These are phyloP conservation scores for Portevinia maculata DNA, from an alignment of 2,888 invertebrate species.

Conservation along the genomic window DNA sequence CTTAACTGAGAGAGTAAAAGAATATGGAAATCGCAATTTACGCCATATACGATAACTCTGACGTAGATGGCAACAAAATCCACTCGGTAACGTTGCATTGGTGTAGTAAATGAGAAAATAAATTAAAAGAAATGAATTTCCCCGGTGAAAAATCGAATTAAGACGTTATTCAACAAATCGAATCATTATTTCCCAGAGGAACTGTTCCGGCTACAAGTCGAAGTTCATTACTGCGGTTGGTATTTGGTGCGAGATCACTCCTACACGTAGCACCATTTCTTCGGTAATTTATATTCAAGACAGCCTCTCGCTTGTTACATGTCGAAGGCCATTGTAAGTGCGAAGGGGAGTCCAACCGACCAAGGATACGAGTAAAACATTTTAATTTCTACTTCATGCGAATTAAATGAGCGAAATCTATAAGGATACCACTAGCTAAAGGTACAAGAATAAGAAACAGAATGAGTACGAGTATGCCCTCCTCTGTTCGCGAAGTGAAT, in stretches of 20 bases:
- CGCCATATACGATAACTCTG: background rate
- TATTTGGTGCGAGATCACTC: constrained; percentile 28
- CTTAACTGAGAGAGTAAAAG: background rate
- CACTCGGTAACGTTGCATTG: background rate
- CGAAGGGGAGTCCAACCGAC: constrained; percentile 39
- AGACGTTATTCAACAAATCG: constrained; percentile 71
- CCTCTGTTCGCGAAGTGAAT: constrained; percentile 20
- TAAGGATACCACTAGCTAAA: constrained; percentile 2
- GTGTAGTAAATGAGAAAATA: background rate
- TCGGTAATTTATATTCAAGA: constrained; percentile 70
- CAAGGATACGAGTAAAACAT: constrained; percentile 67
- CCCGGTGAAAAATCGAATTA: constrained; percentile 67
- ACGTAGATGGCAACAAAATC: background rate
- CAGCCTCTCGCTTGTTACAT: constrained; percentile 44
- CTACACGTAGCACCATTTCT: constrained; percentile 38
- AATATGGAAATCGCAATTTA: constrained; percentile 42
- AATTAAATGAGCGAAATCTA: constrained; percentile 69
- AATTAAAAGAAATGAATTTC: constrained; percentile 45
- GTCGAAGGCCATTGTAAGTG: constrained; percentile 51
- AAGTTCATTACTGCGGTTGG: constrained; percentile 52
- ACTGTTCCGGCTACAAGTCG: constrained; percentile 49
- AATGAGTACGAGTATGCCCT: background rate
- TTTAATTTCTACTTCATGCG: constrained; percentile 72
- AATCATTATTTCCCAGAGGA: constrained; percentile 69
- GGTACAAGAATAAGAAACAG: no score